Percentiles rank a stretch among this genome's conserved stretches.
Conservation (phyloP, 2,113 vertebrate species). For the Podarcis cretensis region DNA sequence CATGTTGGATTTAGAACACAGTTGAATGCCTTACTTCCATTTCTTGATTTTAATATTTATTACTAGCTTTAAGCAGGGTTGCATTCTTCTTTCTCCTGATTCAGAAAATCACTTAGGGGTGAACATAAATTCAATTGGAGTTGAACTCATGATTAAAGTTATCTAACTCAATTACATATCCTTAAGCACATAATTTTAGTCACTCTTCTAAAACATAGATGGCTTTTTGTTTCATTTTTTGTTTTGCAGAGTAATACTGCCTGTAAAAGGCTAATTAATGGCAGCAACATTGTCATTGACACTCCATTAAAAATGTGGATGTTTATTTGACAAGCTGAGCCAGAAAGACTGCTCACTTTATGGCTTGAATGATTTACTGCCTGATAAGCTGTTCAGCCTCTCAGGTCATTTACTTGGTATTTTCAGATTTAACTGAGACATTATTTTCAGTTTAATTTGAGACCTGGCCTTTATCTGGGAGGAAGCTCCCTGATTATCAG, state of each 20-base stretch:
- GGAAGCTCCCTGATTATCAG: not conserved
- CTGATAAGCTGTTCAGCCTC: not conserved
- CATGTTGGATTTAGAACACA: not conserved
- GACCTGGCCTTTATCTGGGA: not conserved
- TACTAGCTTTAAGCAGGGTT: constrained; percentile 15
- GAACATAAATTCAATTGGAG: not conserved
- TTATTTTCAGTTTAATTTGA: constrained; percentile 16
- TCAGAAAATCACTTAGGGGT: not conserved
- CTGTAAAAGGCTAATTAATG: not conserved
- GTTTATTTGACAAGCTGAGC: not conserved
- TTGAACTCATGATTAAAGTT: constrained; percentile 9
- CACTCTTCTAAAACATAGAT: not conserved
- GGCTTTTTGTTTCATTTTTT: not conserved
- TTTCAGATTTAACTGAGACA: not conserved
- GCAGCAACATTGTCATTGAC: not conserved
- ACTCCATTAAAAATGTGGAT: constrained; percentile 1
- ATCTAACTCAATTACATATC: constrained; percentile 5
- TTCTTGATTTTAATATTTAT: constrained; percentile 32
- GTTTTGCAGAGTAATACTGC: not conserved
- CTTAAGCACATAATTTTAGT: not conserved
- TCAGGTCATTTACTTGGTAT: not conserved
- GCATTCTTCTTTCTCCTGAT: not conserved
- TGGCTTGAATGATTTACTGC: not conserved
- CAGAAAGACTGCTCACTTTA: constrained; percentile 16
- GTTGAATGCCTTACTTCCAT: constrained; percentile 11